Evolutionary conservation across 1,140 invertebrate species (phyloP), one percentile per base, ranked within the genome.

Genomic region (Rhyzopertha dominica): DNA sequence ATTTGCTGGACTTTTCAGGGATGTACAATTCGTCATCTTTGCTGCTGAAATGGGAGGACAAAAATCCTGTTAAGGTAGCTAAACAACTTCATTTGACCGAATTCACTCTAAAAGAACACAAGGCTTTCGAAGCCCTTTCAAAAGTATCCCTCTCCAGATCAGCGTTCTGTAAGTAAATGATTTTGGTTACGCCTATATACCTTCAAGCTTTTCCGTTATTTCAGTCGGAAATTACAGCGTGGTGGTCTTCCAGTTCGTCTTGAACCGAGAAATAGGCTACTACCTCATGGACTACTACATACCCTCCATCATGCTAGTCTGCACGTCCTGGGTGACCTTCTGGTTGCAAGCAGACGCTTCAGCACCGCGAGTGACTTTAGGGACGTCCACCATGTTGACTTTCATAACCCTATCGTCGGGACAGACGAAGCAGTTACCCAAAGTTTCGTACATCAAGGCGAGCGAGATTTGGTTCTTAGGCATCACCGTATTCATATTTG

Each of bases 231-330:
- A 90, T 61, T 90, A 86, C 67, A 89, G 86, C 58, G 80, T 81
- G 0, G 71, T 90, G 18, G 81, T 77, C 25, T 86, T 90, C 51
- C 80, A 80, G 4, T 88, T 90, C 47, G 81, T 84, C 57, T 62
- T 91, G 9, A 77, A 80, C 0, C 74, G 88, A 19, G 84, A 90
- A 70, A 84, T 90, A 52, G 88, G 88, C 29, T 90, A 89, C 62
- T 91, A 92, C 55, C 71, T 93, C 32, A 87, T 93, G 79, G 89
- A 92, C 52, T 92, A 90, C 59, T 93, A 89, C 53, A 77, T 92
- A 43, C 90, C 90, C 1, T 90, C 87, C 4, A 88, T 91, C 70
- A 76, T 92, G 47, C 81, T 93, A 39, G 89, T 92, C 3, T 81
- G 82, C 10, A 86, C 90, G 42, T 91, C 89, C 0, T 93, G 89